Evolutionary conservation across 1,140 invertebrate genomes (phyloP).

Genomic region (Anastrepha ludens): DNA sequence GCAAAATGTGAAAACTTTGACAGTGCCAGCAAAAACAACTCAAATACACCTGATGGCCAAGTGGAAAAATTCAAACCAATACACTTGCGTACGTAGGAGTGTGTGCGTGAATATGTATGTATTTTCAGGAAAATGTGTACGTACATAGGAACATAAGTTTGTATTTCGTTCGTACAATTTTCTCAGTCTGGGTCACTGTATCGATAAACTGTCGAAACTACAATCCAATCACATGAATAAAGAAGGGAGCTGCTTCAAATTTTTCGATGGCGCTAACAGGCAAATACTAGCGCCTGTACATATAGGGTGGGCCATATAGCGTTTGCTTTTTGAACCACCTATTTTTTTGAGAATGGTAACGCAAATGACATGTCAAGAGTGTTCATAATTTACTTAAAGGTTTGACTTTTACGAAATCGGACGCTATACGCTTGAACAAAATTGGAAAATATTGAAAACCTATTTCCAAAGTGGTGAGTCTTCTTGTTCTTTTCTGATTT

Average conservation of each 20-base stretch:
- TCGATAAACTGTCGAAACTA: slow-evolving; percentile 37
- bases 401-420: too few species aligned
- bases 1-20: not conserved
- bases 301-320: too few species aligned
- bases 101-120: not conserved
- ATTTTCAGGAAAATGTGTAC: not conserved
- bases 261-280: too few species aligned
- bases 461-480: too few species aligned
- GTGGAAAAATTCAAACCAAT: not conserved
- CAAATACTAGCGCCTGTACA: too few species aligned
- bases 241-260: not conserved
- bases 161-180: not conserved
- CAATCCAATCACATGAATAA: slow-evolving; percentile 5
- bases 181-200: not conserved
- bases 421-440: too few species aligned
- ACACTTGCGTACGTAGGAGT: not conserved
- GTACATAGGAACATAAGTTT: not conserved
- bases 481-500: too few species aligned
- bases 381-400: too few species aligned
- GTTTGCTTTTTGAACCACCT: too few species aligned
- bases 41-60: not conserved
- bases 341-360: too few species aligned
- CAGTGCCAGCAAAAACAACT: not conserved
- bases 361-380: too few species aligned
- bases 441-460: too few species aligned